Evolutionary conservation across 2,888 invertebrate genomes (phyloP).

Genomic region (Drosophila paucipuncta): DNA sequence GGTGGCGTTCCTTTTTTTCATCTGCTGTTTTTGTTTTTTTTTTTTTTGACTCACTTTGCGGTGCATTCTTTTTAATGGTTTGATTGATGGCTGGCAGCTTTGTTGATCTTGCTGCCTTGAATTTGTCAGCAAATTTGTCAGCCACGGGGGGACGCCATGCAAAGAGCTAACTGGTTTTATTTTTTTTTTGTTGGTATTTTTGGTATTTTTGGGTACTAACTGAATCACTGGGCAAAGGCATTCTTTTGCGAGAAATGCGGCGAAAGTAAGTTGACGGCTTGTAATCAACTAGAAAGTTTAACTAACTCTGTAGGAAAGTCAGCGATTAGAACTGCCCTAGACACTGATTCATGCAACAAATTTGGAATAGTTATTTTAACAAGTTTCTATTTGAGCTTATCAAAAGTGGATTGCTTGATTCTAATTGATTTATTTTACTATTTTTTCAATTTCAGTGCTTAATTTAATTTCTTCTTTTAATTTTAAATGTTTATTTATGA

Average conservation of each 20-base stretch:
- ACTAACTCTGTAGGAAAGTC: constrained; percentile 27
- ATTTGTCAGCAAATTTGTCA: constrained; percentile 81
- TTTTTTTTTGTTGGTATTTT: constrained; percentile 1
- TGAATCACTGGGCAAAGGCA: constrained; percentile 69
- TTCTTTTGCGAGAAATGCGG: constrained; percentile 67
- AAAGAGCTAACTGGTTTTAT: constrained; percentile 67
- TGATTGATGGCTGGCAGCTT: constrained; percentile 78
- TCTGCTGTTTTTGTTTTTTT: not conserved
- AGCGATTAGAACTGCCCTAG: constrained; percentile 1
- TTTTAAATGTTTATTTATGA: not conserved
- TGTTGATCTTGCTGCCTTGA: constrained; percentile 73
- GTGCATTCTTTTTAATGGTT: constrained; percentile 79
- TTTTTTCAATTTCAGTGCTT: not conserved
- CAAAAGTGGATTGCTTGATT: not conserved
- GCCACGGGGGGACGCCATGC: constrained; percentile 42
- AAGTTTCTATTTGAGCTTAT: too few species aligned
- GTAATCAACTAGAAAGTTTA: constrained; percentile 48
- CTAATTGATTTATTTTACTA: not conserved
- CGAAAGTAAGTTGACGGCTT: constrained; percentile 55
- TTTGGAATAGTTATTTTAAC: not conserved
- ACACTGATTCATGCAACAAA: constrained; percentile 22
- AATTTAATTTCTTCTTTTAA: not conserved
- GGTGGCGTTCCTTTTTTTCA: constrained; percentile 59
- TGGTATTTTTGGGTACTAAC: constrained; percentile 53
- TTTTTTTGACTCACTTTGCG: constrained; percentile 72